Evolutionary conservation across 2,888 invertebrate genomes (phyloP), one percentile per base, ranked within the genome.

Genomic region (Drosophila mayaguana): DNA sequence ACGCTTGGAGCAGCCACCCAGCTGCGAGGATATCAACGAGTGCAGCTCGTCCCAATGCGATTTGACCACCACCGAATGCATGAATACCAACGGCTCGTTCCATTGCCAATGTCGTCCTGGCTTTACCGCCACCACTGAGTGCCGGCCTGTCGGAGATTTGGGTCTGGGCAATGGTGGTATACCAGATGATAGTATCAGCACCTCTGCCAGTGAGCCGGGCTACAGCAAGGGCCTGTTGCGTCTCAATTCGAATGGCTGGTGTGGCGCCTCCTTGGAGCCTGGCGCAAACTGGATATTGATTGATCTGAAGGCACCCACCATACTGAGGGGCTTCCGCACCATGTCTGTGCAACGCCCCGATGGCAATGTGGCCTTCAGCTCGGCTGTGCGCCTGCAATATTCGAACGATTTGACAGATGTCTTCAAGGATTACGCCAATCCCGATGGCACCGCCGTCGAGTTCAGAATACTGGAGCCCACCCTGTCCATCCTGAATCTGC

Each of bases 21-120:
- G 95, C 71, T 98, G 98, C 90, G 97, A 97, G 94, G 98, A 98
- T 91, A 96, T 98, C 72, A 98, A 98, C 88, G 98, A 98, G 93
- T 98, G 98, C 92, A 94, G 95, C 6, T 96, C 96, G 77, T 97
- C 96, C 68, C 97, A 98, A 92, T 98, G 98, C 92, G 98, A 98
- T 90, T 93, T 96, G 28, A 96, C 97, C 0, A 97, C 98, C 0
- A 98, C 98, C 0, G 97, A 97, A 92, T 98, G 98, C 91, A 95
- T 96, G 79, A 98, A 98, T 90, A 96, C 96, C 7, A 96, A 96
- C 51, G 98, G 98, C 46, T 96, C 97, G 22, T 98, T 98, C 93
- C 96, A 96, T 83, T 98, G 98, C 91, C 97, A 97, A 82, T 98
- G 98, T 89, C 95, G 96, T 69, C 93, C 95, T 75, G 98, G 98